Percentiles rank a stretch among this genome's conserved stretches.
These are phyloP conservation scores for Alces alces DNA, from an alignment of 2,113 vertebrate species.

Conservation along the genomic window DNA sequence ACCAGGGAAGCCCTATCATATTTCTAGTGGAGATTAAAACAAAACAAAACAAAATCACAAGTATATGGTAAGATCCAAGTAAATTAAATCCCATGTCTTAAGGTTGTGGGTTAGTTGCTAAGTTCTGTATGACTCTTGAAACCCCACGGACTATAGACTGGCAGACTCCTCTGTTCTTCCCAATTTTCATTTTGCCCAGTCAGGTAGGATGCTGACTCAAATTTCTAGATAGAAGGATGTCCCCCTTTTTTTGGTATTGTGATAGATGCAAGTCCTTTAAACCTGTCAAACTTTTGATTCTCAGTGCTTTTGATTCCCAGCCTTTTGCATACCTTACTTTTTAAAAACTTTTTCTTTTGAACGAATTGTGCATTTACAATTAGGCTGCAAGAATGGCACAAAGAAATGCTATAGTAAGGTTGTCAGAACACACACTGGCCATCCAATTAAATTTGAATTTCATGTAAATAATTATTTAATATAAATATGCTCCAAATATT, in stretches of 20 bases:
- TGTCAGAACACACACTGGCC: neutral
- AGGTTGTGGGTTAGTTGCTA: neutral
- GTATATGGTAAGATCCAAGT: neutral
- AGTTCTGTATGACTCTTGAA: neutral
- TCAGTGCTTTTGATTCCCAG: neutral
- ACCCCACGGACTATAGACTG: neutral
- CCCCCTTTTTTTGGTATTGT: neutral
- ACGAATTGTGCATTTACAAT: neutral
- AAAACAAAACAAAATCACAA: neutral
- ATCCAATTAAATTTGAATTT: neutral
- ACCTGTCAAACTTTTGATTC: neutral
- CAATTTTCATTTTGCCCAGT: neutral
- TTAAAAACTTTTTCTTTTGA: neutral
- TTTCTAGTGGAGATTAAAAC: neutral
- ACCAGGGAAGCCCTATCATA: neutral
- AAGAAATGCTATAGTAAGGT: neutral
- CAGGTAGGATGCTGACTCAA: neutral
- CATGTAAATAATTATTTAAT: neutral
- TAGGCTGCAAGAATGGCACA: neutral
- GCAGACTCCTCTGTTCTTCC: neutral
- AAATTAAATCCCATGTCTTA: neutral
- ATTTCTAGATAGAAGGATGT: neutral
- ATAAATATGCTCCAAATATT: neutral
- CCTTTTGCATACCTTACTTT: neutral
- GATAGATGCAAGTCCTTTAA: neutral